Evolutionary conservation across 2,888 invertebrate species (phyloP), one percentile per base, ranked within the genome.

Genomic region (Esperia sulphurella): DNA sequence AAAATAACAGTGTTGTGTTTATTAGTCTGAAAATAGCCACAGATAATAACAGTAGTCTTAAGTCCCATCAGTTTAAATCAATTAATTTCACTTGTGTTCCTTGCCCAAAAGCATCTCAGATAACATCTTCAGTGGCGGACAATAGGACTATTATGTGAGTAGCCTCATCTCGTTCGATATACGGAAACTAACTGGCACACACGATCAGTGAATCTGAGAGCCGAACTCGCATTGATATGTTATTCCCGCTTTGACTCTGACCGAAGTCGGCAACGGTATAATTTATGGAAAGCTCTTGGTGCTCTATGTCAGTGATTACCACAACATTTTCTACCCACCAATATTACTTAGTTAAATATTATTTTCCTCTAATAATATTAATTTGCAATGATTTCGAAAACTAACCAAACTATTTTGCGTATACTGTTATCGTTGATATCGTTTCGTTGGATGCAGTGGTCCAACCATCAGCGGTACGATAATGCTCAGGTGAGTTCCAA

Each of bases 131-230:
- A 65, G 54, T 58, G 52, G 53, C 65, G 67, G 70, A 83, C 83
- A 84, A 83, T 81, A 58, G 78, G 60, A 67, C 75, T 70, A 76
- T 81, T 80, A 82, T 77, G 68, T 68, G 75, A 76, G 69, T 70
- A 68, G 71, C 68, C 71, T 69, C 75, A 69, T 77, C 72, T 74
- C 61, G 63, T 54, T 65, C 62, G 62, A 64, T 70, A 56, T 51
- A 61, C 59, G 68, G 58, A 63, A 67, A 59, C 61, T 67, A 65
- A 68, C 72, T 64, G 68, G 60, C 64, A 67, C 70, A 69, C 71
- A 68, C 67, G 71, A 72, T 63, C 71, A 67, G 59, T 61, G 73
- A 75, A 74, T 74, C 63, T 53, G 65, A 64, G 64, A 58, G 59
- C 39, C 13, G 39, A 70, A 70, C 68, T 68, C 66, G 68, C 71